These are phyloP conservation scores for Ophioninae sp. DNA, from an alignment of 2,888 invertebrate genomes.

Conservation along the genomic window DNA sequence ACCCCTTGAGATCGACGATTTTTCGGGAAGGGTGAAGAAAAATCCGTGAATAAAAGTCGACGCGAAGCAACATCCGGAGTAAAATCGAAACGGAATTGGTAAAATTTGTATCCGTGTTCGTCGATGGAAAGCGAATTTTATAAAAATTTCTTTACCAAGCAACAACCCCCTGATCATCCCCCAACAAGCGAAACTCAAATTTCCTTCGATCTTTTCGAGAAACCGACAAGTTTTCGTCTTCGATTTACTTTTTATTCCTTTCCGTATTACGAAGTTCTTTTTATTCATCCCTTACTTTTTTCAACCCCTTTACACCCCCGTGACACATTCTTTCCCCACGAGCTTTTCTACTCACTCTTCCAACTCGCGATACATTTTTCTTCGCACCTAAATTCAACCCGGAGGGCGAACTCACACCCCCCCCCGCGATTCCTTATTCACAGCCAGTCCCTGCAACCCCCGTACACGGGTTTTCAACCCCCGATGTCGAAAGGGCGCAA, in stretches of 20 bases:
- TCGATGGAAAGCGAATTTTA: slow-evolving; percentile 19
- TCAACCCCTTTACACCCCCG: slow-evolving; percentile 6
- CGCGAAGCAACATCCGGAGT: background rate
- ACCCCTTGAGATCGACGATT: background rate
- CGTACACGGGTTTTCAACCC: background rate
- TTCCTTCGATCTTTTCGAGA: background rate
- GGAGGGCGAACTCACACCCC: slow-evolving; percentile 1
- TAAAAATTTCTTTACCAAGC: slow-evolving; percentile 35
- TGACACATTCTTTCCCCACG: slow-evolving; percentile 16
- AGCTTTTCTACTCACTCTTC: background rate
- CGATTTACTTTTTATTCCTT: slow-evolving; percentile 11
- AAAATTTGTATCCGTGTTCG: background rate
- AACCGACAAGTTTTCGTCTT: background rate
- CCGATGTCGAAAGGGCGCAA: slow-evolving; percentile 3
- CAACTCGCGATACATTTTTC: slow-evolving; percentile 47
- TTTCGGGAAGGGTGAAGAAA: background rate
- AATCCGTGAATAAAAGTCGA: background rate
- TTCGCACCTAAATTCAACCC: slow-evolving; percentile 28
- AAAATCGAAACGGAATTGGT: background rate
- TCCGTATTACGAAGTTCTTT: background rate
- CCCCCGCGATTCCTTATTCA: slow-evolving; percentile 48
- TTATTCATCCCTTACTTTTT: background rate
- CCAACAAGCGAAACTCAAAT: background rate
- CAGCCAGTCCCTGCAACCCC: slow-evolving; percentile 19
- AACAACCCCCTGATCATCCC: slow-evolving; percentile 1